phyloP scores from a whole-genome alignment of 1,140 invertebrate genomes.

The Trachymyrmex cornetzi region DNA sequence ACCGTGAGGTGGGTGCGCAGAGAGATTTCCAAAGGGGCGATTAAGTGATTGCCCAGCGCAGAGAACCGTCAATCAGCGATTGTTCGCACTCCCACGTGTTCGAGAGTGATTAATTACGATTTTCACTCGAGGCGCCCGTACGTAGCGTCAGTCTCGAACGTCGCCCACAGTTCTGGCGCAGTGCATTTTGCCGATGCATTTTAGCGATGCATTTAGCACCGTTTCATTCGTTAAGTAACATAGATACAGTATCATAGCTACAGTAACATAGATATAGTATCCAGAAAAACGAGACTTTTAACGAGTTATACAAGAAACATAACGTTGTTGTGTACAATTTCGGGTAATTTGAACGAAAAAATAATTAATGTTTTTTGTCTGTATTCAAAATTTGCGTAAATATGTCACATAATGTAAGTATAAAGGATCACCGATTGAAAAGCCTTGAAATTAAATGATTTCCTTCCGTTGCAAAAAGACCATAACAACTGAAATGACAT shows the following conservation, averaged over 20 bases:
- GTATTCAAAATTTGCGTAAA: no score
- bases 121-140: constrained; percentile 16
- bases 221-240: not conserved
- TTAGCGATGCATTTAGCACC: not conserved
- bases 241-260: not conserved
- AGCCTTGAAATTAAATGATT: no score
- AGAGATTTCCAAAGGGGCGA: constrained; percentile 46
- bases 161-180: not conserved
- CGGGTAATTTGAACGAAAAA: no score
- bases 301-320: no score
- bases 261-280: no score
- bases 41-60: constrained; percentile 46
- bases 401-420: no score
- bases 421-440: no score
- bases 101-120: constrained; percentile 50
- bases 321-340: no score
- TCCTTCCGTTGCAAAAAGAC: no score
- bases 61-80: constrained; percentile 58
- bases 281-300: not conserved
- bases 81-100: constrained; percentile 44
- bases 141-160: not conserved
- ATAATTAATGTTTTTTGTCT: no score
- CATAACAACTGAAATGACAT: no score
- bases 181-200: constrained; percentile 7
- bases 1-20: not conserved